These are phyloP conservation scores for Athetis lepigone DNA, from an alignment of 2,888 invertebrate species.

Conservation along the genomic window DNA sequence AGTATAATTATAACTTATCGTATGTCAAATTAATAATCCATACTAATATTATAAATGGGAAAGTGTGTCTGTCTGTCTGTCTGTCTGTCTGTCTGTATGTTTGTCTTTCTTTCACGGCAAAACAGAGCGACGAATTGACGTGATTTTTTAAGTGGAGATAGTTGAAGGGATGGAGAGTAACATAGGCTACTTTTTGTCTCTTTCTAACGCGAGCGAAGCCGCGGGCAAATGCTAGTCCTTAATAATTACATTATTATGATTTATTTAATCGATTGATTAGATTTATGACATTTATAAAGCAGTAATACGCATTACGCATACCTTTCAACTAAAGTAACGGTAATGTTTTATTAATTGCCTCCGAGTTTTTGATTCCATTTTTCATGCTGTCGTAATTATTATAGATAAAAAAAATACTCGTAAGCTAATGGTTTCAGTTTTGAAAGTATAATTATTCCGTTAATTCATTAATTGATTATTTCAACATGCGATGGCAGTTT, in stretches of 20 bases:
- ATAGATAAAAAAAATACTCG: conserved; percentile 29
- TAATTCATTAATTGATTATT: conserved; percentile 33
- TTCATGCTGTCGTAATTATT: conserved; percentile 32
- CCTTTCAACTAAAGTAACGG: conserved; percentile 34
- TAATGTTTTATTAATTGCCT: conserved; percentile 59
- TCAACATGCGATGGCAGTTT: neutral
- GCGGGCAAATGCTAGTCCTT: no score
- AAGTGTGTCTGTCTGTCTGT: no score
- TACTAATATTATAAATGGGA: no score
- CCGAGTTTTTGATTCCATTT: conserved; percentile 18
- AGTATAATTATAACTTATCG: no score
- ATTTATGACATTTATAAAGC: conserved; percentile 14
- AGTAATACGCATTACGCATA: conserved; percentile 15
- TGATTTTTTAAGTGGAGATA: no score
- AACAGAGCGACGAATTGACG: no score
- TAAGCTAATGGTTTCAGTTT: conserved; percentile 34
- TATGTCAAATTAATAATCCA: no score
- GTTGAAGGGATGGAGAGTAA: no score
- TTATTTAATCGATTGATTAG: conserved; percentile 26
- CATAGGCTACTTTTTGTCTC: no score
- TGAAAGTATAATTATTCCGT: conserved; percentile 29
- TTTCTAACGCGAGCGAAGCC: no score
- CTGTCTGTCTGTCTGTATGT: no score
- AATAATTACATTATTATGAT: neutral
- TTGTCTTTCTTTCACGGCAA: no score